These are phyloP conservation scores for Girardia tigrina DNA, from an alignment of 2,888 invertebrate species.

Conservation along the genomic window DNA sequence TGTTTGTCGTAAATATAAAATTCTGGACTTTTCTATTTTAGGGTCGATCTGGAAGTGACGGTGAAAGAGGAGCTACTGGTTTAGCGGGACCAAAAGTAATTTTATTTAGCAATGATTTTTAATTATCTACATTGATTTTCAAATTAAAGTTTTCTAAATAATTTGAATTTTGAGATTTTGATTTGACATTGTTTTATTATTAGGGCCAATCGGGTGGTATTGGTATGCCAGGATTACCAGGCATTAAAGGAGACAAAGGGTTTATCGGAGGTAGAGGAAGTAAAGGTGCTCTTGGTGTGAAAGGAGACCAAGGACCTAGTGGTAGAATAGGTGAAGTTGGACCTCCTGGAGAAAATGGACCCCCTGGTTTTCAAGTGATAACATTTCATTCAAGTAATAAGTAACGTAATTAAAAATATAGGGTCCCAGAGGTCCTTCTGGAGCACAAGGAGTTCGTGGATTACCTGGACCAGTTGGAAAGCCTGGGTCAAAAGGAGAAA, in stretches of 20 bases:
- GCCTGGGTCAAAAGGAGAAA: conserved; percentile 35
- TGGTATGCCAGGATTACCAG: conserved; percentile 36
- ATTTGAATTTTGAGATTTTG: no score
- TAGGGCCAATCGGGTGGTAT: conserved; percentile 36
- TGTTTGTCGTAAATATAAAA: no score
- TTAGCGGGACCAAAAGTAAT: not conserved
- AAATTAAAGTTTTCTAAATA: no score
- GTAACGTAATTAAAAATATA: not conserved
- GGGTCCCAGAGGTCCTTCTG: conserved; percentile 37
- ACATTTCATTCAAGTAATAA: not conserved
- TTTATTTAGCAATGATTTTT: no score
- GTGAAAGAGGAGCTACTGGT: not conserved
- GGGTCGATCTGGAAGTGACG: conserved; percentile 1
- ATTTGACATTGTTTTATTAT: no score
- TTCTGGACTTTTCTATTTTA: no score
- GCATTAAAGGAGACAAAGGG: conserved; percentile 37
- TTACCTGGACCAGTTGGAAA: conserved; percentile 34
- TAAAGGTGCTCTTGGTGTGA: conserved; percentile 36
- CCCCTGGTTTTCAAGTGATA: conserved; percentile 36
- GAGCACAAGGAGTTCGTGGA: conserved; percentile 37
- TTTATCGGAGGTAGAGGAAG: conserved; percentile 34
- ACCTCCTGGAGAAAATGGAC: conserved; percentile 37
- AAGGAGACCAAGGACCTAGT: conserved; percentile 35
- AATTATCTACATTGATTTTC: no score
- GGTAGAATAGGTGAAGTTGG: conserved; percentile 37